Base-by-base conservation (phyloP, 2,888 invertebrate species). In the Hartigia nigra region DNA sequence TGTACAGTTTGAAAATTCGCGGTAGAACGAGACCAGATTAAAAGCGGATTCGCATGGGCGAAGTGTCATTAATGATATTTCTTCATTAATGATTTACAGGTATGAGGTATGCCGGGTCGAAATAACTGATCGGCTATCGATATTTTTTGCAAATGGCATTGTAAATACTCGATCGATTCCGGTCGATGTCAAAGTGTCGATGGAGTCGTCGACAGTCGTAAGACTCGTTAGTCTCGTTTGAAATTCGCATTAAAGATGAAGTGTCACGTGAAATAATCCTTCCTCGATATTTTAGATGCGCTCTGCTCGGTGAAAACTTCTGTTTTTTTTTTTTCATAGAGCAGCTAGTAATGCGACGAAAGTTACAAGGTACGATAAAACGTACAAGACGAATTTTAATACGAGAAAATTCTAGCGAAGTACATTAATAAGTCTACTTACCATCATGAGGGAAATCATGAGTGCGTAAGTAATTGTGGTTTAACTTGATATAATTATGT, bases 381-480 rank as follows among this genome's bases (percentile, higher is more conserved):
- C 80, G 79, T 77, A 80, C 76, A 82, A 81, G 79, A 80, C 78
- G 69, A 79, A 76, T 79, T 75, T 80, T 78, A 77, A 35, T 80
- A 75, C 74, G 70, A 77, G 77, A 70, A 36, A 76, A 77, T 31
- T 55, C 74, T 74, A 70, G 31, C 31, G 77, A 78, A 78, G 37
- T 35, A 35, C 72, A 78, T 32, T 78, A 55, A 76, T 77, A 78
- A 72, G 79, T 81, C 78, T 79, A 81, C 80, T 81, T 78, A 78
- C 75, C 74, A 79, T 84, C 79, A 76, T 79, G 79, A 76, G 69
- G 74, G 32, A 76, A 74, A 79, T 81, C 82, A 80, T 80, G 82
- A 83, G 75, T 74, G n/a, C 32, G 88, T 88, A 88, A 88, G 85
- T 89, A 89, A 87, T 83, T 86, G 85, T 87, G 86, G 86, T 86